Percentiles rank a stretch among this genome's conserved stretches.
Evolutionary conservation across 2,113 vertebrate genomes (phyloP).

Genomic region (Sprattus sprattus): DNA sequence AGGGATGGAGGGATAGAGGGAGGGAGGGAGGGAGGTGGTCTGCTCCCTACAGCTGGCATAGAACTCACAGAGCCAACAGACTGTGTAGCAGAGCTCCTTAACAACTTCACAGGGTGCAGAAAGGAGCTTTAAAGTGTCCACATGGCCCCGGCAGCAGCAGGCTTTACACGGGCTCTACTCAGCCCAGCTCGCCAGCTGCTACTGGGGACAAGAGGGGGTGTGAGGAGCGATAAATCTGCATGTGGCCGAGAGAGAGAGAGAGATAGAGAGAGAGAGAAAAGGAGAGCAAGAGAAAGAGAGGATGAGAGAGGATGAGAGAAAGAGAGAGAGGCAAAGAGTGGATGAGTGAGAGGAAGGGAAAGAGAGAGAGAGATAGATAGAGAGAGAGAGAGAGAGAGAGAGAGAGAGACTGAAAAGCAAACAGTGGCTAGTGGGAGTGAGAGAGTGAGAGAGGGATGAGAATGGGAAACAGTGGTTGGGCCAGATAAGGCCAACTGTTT

Average conservation of each 20-base stretch:
- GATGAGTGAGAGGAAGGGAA: not conserved
- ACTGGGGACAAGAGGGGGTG: constrained; percentile 48
- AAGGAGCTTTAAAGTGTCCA: constrained; percentile 80
- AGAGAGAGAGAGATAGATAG: not conserved
- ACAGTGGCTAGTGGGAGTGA: constrained; percentile 30
- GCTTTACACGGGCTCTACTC: constrained; percentile 71
- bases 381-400: not conserved
- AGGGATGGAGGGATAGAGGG: constrained; percentile 40
- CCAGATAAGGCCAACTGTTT: constrained; percentile 8
- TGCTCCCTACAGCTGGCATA: constrained; percentile 73
- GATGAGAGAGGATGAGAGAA: constrained; percentile 25
- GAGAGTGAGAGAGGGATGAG: not conserved
- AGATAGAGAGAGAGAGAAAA: constrained; percentile 3
- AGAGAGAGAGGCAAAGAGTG: constrained; percentile 12
- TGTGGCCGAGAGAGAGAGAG: constrained; percentile 32
- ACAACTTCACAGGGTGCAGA: constrained; percentile 80
- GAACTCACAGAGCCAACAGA: constrained; percentile 77
- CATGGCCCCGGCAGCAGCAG: constrained; percentile 75
- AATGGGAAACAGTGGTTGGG: not conserved
- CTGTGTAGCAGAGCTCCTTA: constrained; percentile 78
- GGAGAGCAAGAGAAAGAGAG: no score
- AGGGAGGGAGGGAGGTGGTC: constrained; percentile 25
- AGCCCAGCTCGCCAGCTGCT: constrained; percentile 55
- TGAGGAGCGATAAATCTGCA: constrained; percentile 34
- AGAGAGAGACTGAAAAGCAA: not conserved